A percentile compares a stretch with the other conserved stretches of the same genome.
Conservation (phyloP, 1,140 invertebrate species). For the Drosophila pseudoananassae region DNA sequence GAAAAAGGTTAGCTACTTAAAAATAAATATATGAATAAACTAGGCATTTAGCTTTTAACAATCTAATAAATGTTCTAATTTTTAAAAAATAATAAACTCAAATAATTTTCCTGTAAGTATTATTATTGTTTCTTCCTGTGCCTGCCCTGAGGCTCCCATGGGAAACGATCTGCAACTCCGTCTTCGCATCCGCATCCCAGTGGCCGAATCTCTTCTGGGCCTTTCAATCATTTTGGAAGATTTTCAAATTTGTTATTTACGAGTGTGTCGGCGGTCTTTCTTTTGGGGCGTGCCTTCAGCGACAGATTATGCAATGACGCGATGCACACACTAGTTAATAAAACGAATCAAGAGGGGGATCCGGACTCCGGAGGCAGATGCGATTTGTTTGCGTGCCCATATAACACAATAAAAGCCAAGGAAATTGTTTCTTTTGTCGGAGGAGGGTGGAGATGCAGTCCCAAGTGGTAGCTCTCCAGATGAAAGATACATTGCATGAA, state of each 20-base stretch:
- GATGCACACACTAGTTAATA: slow-evolving; percentile 67
- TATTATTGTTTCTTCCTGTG: slow-evolving; percentile 1
- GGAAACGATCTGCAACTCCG: slow-evolving; percentile 22
- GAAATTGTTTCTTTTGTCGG: slow-evolving; percentile 15
- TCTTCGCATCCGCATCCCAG: slow-evolving; percentile 40
- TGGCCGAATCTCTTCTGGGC: slow-evolving; percentile 40
- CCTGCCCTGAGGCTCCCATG: slow-evolving; percentile 15
- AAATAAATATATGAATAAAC: too few species aligned
- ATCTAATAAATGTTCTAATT: background rate
- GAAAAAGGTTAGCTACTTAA: background rate
- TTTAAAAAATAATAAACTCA: background rate
- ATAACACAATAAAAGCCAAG: slow-evolving; percentile 20
- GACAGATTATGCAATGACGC: slow-evolving; percentile 80
- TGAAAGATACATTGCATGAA: slow-evolving; percentile 5
- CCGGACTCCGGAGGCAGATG: slow-evolving; percentile 2
- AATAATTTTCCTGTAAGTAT: background rate
- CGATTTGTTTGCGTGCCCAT: slow-evolving; percentile 61
- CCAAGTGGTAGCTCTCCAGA: slow-evolving; percentile 17
- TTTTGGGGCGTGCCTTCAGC: slow-evolving; percentile 41
- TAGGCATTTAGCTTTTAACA: too few species aligned
- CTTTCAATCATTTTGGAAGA: slow-evolving; percentile 75
- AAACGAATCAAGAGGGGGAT: slow-evolving; percentile 50
- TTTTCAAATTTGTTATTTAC: slow-evolving; percentile 71
- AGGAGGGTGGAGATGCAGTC: background rate
- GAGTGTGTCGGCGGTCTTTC: slow-evolving; percentile 32